Percentiles rank a stretch among this genome's conserved stretches.
Evolutionary conservation across 2,888 invertebrate genomes (phyloP).

Genomic region (Mythimna loreyi): DNA sequence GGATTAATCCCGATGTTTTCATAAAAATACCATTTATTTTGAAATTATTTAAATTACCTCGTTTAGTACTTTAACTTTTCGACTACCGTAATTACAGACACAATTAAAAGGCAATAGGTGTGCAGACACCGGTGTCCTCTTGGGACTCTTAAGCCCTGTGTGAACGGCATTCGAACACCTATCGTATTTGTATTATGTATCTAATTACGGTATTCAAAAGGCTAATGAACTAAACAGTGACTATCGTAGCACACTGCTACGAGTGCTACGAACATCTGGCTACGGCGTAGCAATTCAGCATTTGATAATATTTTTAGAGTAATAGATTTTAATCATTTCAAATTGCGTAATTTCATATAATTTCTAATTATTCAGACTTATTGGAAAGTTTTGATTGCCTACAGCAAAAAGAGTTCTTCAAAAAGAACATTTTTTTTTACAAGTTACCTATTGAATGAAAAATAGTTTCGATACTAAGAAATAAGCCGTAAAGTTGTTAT

Average conservation of each 20-base stretch:
- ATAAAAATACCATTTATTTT: neutral
- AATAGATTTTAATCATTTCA: conserved; percentile 59
- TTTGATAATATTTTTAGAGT: conserved; percentile 41
- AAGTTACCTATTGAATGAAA: neutral
- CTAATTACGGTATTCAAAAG: no score
- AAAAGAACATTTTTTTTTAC: conserved; percentile 11
- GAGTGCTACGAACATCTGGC: conserved; percentile 29
- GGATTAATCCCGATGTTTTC: neutral
- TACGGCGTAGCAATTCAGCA: conserved; percentile 47
- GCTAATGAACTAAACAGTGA: conserved; percentile 20
- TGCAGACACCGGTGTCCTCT: no score
- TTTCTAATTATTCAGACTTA: conserved; percentile 20
- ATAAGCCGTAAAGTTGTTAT: conserved; percentile 31
- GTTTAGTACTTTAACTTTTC: no score
- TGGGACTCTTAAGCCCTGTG: no score
- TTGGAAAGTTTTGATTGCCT: conserved; percentile 22
- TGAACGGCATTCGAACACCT: no score
- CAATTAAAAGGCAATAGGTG: no score
- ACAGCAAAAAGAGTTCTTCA: conserved; percentile 20
- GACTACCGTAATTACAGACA: no score
- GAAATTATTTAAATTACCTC: neutral
- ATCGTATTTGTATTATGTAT: no score
- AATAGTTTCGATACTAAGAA: conserved; percentile 1
- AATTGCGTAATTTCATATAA: conserved; percentile 43
- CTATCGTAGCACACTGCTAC: conserved; percentile 42